These are phyloP conservation scores for Leucophora obtusa DNA, from an alignment of 2,888 invertebrate species.

Conservation along the genomic window DNA sequence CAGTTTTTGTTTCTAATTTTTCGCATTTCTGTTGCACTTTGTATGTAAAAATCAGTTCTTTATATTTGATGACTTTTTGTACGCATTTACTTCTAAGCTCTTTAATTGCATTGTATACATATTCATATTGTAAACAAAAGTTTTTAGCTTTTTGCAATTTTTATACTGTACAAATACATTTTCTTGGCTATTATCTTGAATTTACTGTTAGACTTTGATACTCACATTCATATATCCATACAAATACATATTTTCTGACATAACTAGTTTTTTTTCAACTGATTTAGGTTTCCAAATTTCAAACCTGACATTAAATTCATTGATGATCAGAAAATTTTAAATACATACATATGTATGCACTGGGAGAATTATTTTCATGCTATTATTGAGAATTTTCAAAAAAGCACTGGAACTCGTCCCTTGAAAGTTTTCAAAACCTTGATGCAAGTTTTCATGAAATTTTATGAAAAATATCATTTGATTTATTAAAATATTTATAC, in stretches of 20 bases:
- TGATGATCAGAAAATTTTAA: background rate
- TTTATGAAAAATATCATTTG: too few species aligned
- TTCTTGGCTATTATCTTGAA: constrained; percentile 7
- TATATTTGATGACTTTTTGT: constrained; percentile 29
- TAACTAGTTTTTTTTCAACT: constrained; percentile 20
- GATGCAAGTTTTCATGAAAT: too few species aligned
- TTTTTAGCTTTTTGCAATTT: constrained; percentile 11
- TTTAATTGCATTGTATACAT: background rate
- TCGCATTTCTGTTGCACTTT: constrained; percentile 48
- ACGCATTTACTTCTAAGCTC: constrained; percentile 41
- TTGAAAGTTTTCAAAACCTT: too few species aligned
- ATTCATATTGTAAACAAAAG: background rate
- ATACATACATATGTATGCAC: background rate
- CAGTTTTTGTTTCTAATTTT: constrained; percentile 23
- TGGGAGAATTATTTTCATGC: too few species aligned
- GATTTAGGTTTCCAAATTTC: constrained; percentile 19
- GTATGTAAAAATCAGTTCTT: constrained; percentile 39
- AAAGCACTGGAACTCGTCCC: too few species aligned
- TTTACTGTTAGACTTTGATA: constrained; percentile 38
- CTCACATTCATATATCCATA: too few species aligned
- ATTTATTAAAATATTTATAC: too few species aligned
- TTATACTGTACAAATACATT: constrained; percentile 13
- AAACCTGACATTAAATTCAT: constrained; percentile 34
- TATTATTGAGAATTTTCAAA: too few species aligned
- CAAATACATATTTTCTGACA: too few species aligned